Conservation (phyloP, 1,140 invertebrate genomes). For the Drosophila bocki region DNA sequence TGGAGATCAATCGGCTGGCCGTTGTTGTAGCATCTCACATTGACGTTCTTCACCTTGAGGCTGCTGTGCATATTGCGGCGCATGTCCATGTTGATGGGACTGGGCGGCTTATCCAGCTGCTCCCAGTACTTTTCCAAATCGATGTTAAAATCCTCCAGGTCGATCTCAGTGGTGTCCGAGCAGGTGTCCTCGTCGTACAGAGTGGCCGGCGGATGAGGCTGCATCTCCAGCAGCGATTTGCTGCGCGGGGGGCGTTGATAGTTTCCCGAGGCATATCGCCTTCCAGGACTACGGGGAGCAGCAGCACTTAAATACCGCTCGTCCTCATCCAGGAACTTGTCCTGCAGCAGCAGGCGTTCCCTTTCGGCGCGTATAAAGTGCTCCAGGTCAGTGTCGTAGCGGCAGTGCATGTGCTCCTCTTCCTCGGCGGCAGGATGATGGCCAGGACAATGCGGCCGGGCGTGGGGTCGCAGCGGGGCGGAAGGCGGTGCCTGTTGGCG, state of each 20-base stretch:
- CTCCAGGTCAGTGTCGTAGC: conserved; percentile 83
- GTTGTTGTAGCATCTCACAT: conserved; percentile 82
- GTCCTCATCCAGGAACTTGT: conserved; percentile 84
- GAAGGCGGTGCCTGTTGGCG: conserved; percentile 28
- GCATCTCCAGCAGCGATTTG: conserved; percentile 82
- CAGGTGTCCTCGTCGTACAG: conserved; percentile 83
- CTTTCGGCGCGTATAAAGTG: conserved; percentile 82
- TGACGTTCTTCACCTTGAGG: conserved; percentile 83
- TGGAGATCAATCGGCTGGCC: conserved; percentile 82
- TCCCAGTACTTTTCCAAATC: conserved; percentile 85
- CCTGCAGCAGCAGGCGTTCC: conserved; percentile 76
- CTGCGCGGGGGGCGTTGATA: conserved; percentile 73
- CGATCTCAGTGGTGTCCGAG: conserved; percentile 83
- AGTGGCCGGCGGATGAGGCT: conserved; percentile 76
- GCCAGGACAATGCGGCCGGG: conserved; percentile 64
- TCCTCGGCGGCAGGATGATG: conserved; percentile 82
- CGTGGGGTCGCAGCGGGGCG: conserved; percentile 26
- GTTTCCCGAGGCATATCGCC: conserved; percentile 34
- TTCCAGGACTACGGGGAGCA: conserved; percentile 28
- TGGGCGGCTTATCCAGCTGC: conserved; percentile 82
- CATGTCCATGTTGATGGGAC: conserved; percentile 84
- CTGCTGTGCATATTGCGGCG: conserved; percentile 83
- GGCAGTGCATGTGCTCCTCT: conserved; percentile 82
- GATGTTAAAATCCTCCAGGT: conserved; percentile 84
- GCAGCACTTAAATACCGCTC: conserved; percentile 70